Evolutionary conservation across 1,140 invertebrate genomes (phyloP), one percentile per base, ranked within the genome.

Genomic region (Conus betulinus): DNA sequence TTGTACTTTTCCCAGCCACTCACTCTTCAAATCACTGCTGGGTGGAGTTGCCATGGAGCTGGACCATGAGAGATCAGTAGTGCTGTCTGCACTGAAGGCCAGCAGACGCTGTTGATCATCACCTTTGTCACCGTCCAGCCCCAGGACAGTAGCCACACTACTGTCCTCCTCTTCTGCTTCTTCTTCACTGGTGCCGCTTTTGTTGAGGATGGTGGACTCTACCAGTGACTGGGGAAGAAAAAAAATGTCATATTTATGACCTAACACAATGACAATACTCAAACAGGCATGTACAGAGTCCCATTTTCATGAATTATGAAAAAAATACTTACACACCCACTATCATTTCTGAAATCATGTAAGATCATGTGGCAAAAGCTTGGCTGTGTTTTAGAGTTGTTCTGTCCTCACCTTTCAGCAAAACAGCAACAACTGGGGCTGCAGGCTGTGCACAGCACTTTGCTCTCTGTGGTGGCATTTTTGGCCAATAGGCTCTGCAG

Each of bases 11-110:
- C 11, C 60, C 74, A 20, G 11, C 6, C 81, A 25, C 71, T 17
- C 17, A 87, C 85, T 79, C 57, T 71, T 84, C 85, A 83, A 20
- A 27, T 51, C 20, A 10, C 51, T 55, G 74, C 52, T 78, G 85
- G 51, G 85, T 5, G 91, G 91, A 82, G 91, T 91, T 71, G 91
- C 91, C 87, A 91, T 53, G 27, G 91, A 91, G 85, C 91, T 91
- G 25, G 90, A 89, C 91, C 91, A 91, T n/a, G 90, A 89, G 13
- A 89, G 39, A 51, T 71, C 76, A 6, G 11, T 71, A 85, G 89
- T 55, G 89, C 88, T 79, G 85, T 87, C 85, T 4, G 53, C 10
- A 13, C 51, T 79, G 5, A 87, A 52, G n/a, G 85, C 53, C 71
- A 57, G 17, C 51, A 78, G 85, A 3, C 53, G 39, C 51, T 79